Evolutionary conservation across 2,888 invertebrate genomes (phyloP), one percentile per base, ranked within the genome.

Genomic region (Orchestes rusci): DNA sequence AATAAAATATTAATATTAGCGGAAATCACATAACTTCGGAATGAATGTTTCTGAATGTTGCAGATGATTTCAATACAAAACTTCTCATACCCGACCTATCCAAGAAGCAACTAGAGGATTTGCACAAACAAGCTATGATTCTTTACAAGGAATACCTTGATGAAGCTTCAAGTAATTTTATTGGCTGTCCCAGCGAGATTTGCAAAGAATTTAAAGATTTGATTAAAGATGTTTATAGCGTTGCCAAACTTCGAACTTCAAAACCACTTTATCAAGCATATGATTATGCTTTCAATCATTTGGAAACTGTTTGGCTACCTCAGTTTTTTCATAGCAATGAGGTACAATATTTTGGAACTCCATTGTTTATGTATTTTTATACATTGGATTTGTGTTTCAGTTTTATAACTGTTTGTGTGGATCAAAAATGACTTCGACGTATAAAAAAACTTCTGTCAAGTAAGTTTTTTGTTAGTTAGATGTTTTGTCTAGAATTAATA

Each of bases 301-400:
- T 90, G 55, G 88, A 88, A 64, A 79, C 76, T 53, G 74, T 78
- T 46, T 82, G 84, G 72, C 69, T 87, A 51, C 84, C 86, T 8
- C 74, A 80, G 58, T 90, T 89, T 69, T 79, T 86, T 64, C 85
- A 87, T 59, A 87, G 87, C 63, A 84, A 83, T 67, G 82, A 85
- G 71, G 85, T 86, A 69, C 13, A 23, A 10, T 23, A 7, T 23
- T 23, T 23, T 23, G 5, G 5, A 5, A 23, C 10, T 7, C 10
- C 23, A 23, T 23, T 7, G 10, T 10, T 23, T 23, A 23, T 23
- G 23, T 7, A 7, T 23, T 23, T 23, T 23, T 31, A 37, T 5
- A 18, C 7, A 20, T 19, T 4, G n/a, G n/a, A n/a, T 20, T 53
- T 53, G 47, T 38, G 69, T 75, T 69, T 56, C 71, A 85, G 84